Evolutionary conservation across 2,888 invertebrate genomes (phyloP).

Genomic region (Blomia tropicalis): DNA sequence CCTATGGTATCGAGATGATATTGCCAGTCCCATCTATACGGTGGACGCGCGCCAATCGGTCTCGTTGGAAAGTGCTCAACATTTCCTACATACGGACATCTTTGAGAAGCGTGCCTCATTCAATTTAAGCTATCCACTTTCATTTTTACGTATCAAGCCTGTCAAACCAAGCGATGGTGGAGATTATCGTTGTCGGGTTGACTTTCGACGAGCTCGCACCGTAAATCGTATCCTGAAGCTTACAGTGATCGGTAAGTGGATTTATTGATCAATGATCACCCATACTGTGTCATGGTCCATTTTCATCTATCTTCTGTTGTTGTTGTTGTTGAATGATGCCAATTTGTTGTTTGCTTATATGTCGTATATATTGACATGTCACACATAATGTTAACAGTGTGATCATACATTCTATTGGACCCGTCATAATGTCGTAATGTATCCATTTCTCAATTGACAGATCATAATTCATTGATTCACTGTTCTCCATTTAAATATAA

Average conservation of each 20-base stretch:
- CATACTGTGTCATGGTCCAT: neutral
- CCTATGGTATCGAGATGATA: constrained; percentile 26
- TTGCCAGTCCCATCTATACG: constrained; percentile 24
- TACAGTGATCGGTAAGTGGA: constrained; percentile 57
- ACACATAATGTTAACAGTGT: neutral
- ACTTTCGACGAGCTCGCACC: constrained; percentile 74
- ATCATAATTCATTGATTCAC: constrained; percentile 3
- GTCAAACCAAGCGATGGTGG: constrained; percentile 49
- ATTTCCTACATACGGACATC: constrained; percentile 19
- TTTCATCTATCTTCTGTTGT: neutral
- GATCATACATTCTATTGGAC: neutral
- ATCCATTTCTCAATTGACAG: constrained; percentile 10
- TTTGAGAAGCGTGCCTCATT: constrained; percentile 15
- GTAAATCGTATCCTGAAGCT: constrained; percentile 75
- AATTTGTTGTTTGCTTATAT: too few species aligned
- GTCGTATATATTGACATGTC: too few species aligned
- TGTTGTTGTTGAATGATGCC: too few species aligned
- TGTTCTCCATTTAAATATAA: too few species aligned
- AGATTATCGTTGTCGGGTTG: constrained; percentile 71
- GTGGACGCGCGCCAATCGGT: constrained; percentile 24
- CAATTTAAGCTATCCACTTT: constrained; percentile 23
- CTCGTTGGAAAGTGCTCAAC: constrained; percentile 19
- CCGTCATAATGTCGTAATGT: constrained; percentile 11
- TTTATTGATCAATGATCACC: neutral
- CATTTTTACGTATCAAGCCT: constrained; percentile 23